These are phyloP conservation scores for Oncorhynchus nerka DNA, from an alignment of 2,113 vertebrate genomes.

Conservation along the genomic window DNA sequence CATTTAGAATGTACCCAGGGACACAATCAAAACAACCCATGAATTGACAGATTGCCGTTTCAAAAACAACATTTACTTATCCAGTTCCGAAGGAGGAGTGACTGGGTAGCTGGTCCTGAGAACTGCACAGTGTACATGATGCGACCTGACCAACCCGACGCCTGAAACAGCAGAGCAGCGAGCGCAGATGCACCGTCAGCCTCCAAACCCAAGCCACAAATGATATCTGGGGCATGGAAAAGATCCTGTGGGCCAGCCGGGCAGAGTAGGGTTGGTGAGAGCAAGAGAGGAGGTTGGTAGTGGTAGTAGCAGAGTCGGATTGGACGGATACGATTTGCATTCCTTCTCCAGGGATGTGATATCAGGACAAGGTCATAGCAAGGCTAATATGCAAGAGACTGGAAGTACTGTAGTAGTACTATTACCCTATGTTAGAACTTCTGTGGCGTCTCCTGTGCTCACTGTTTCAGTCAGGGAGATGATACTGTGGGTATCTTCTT, in stretches of 20 bases:
- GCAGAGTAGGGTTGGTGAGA: slow-evolving; percentile 64
- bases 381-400: slow-evolving; percentile 57
- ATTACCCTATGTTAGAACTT: too few relatives aligned
- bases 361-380: slow-evolving; percentile 71
- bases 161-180: slow-evolving; percentile 69
- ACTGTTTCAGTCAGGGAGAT: too few relatives aligned
- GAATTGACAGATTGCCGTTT: slow-evolving; percentile 15
- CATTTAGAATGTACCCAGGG: not conserved
- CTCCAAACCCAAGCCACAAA: slow-evolving; percentile 76
- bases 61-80: slow-evolving; percentile 44
- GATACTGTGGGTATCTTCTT: too few relatives aligned
- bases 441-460: too few relatives aligned
- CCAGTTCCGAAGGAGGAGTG: slow-evolving; percentile 17
- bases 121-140: slow-evolving; percentile 45
- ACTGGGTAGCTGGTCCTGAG: slow-evolving; percentile 39
- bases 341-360: slow-evolving; percentile 24
- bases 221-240: slow-evolving; percentile 75
- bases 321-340: slow-evolving; percentile 58
- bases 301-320: slow-evolving; percentile 69
- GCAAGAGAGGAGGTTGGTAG: slow-evolving; percentile 59
- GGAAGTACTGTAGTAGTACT: not conserved
- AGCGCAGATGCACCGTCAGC: slow-evolving; percentile 75
- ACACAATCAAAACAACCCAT: slow-evolving; percentile 5
- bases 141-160: slow-evolving; percentile 43
- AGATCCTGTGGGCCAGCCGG: slow-evolving; percentile 69